phyloP scores from a whole-genome alignment of 2,113 vertebrate genomes.

The Alces alces region DNA sequence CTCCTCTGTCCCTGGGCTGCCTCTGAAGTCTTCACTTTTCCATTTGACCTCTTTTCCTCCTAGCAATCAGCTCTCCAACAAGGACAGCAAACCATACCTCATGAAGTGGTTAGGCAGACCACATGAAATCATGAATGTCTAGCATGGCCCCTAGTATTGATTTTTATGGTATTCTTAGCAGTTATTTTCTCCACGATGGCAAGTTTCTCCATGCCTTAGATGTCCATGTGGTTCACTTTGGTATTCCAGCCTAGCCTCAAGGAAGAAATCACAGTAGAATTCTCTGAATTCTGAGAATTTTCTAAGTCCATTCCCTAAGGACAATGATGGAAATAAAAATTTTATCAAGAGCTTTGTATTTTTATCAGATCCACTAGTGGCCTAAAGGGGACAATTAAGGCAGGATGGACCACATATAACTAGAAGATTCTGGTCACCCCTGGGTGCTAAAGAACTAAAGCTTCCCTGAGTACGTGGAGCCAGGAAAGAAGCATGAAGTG shows the following conservation, averaged over 20 bases:
- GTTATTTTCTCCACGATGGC: too few relatives aligned
- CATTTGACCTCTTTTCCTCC: neutral
- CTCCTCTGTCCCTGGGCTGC: fast-evolving
- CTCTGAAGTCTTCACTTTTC: too few relatives aligned
- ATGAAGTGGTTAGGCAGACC: too few relatives aligned
- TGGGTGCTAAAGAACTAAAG: too few relatives aligned
- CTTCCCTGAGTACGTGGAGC: fast-evolving
- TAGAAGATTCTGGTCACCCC: fast-evolving
- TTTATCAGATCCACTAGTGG: slow-evolving; percentile 48
- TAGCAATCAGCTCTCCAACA: too few relatives aligned
- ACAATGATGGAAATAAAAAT: neutral
- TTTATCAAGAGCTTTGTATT: slow-evolving; percentile 21
- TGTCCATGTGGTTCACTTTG: too few relatives aligned
- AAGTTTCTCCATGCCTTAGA: neutral
- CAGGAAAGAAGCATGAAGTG: slow-evolving; percentile 69
- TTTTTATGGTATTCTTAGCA: neutral
- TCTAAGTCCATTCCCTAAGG: neutral
- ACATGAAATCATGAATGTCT: neutral
- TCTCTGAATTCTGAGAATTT: neutral
- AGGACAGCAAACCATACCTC: too few relatives aligned
- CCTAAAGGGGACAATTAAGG: neutral
- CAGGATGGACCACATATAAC: too few relatives aligned
- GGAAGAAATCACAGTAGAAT: neutral
- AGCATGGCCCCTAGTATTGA: neutral
- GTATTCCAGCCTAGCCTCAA: neutral